phyloP scores from a whole-genome alignment of 2,797 vertebrate genomes.

The Tapera naevia region DNA sequence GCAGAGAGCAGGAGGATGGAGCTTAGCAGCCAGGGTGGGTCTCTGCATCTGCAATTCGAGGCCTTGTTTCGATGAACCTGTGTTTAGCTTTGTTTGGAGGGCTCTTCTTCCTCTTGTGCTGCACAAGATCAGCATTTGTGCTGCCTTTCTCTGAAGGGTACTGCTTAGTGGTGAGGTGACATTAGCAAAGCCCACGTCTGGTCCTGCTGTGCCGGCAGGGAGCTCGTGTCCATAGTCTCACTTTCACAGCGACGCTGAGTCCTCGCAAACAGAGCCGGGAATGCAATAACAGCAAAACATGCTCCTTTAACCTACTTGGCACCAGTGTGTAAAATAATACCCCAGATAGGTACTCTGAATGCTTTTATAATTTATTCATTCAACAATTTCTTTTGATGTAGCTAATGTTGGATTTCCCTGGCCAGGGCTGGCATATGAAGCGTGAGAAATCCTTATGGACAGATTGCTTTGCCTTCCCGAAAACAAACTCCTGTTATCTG shows the following conservation, averaged over 20 bases:
- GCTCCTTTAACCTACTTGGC: slow-evolving; percentile 60
- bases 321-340: slow-evolving; percentile 45
- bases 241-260: neutral
- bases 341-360: slow-evolving; percentile 48
- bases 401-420: slow-evolving; percentile 67
- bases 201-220: neutral
- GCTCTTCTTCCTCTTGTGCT: neutral
- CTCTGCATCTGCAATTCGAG: neutral
- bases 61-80: accelerated
- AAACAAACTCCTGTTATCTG: slow-evolving; percentile 61
- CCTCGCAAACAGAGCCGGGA: neutral
- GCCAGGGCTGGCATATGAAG: slow-evolving; percentile 41
- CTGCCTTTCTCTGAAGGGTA: neutral
- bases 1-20: neutral
- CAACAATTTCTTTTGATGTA: slow-evolving; percentile 56
- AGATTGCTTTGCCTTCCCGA: slow-evolving; percentile 61
- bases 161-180: neutral
- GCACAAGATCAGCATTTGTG: accelerated
- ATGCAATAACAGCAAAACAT: slow-evolving; percentile 51
- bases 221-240: slow-evolving; percentile 42
- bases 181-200: neutral
- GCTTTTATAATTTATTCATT: slow-evolving; percentile 74
- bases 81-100: neutral
- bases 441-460: slow-evolving; percentile 71
- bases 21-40: neutral